Evolutionary conservation across 2,888 invertebrate genomes (phyloP).

Genomic region (Caenorhabditis imperialis): DNA sequence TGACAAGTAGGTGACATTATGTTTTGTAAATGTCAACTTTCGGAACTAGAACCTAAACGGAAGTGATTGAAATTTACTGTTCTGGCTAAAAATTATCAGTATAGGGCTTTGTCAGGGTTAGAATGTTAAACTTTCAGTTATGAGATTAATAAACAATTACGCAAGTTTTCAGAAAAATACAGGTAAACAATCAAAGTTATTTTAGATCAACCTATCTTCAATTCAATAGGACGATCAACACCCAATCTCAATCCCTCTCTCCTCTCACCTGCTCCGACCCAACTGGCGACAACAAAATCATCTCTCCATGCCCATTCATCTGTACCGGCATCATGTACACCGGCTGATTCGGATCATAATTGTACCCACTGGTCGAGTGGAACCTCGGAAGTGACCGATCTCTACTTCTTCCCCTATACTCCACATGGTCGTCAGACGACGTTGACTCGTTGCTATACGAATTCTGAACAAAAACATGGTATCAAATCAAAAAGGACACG

Average conservation of each 20-base stretch:
- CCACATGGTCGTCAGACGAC: slow-evolving; percentile 52
- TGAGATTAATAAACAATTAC: no score
- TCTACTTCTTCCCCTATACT: slow-evolving; percentile 23
- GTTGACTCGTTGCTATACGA: slow-evolving; percentile 53
- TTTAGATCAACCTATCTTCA: no score
- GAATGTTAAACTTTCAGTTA: no score
- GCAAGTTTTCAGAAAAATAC: no score
- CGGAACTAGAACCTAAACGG: no score
- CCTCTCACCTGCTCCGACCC: slow-evolving; percentile 20
- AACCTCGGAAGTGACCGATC: slow-evolving; percentile 47
- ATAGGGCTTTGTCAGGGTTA: no score
- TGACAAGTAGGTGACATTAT: no score
- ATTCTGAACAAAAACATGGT: slow-evolving; percentile 43
- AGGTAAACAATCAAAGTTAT: no score
- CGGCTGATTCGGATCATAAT: slow-evolving; percentile 43
- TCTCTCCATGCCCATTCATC: slow-evolving; percentile 60
- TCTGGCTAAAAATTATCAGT: no score
- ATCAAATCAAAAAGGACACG: background rate
- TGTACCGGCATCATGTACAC: slow-evolving; percentile 64
- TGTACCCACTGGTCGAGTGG: slow-evolving; percentile 39
- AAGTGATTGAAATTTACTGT: no score
- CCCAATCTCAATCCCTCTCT: background rate
- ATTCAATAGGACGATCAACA: no score
- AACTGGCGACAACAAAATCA: slow-evolving; percentile 52
- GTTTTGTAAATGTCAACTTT: no score